A percentile compares a stretch with the other conserved stretches of the same genome.
phyloP scores from a whole-genome alignment of 2,888 invertebrate species.

The Danaus chrysippus region DNA sequence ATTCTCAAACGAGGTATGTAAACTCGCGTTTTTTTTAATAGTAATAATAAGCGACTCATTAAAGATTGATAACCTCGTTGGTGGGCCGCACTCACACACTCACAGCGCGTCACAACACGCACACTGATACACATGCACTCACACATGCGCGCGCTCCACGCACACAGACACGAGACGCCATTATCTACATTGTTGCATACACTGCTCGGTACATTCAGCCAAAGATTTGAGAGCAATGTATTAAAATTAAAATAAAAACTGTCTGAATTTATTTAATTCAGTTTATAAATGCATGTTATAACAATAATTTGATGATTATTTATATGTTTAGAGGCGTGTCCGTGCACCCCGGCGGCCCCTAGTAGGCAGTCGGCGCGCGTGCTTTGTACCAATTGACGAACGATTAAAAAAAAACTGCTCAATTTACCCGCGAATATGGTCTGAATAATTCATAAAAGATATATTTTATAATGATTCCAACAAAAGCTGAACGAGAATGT shows the following conservation, averaged over 20 bases:
- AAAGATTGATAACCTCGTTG: constrained; percentile 68
- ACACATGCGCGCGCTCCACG: constrained; percentile 37
- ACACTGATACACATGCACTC: constrained; percentile 37
- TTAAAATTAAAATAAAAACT: constrained; percentile 11
- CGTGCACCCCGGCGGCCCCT: constrained; percentile 69
- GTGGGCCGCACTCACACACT: constrained; percentile 48
- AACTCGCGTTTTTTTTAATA: constrained; percentile 49
- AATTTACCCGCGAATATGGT: constrained; percentile 18
- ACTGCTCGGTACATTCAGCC: constrained; percentile 40
- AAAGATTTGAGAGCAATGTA: constrained; percentile 44
- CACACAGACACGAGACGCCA: constrained; percentile 33
- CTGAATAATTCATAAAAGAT: constrained; percentile 17
- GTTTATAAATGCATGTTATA: constrained; percentile 10
- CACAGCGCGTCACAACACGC: constrained; percentile 38
- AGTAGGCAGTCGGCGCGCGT: constrained; percentile 53
- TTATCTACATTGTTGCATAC: constrained; percentile 43
- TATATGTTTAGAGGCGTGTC: constrained; percentile 53
- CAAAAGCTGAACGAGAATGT: background rate
- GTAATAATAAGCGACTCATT: constrained; percentile 57
- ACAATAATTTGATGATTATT: too few species aligned
- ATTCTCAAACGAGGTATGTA: constrained; percentile 38
- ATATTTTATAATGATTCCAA: background rate
- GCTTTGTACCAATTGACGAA: constrained; percentile 41
- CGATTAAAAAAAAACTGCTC: constrained; percentile 30
- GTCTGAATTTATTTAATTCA: too few species aligned